A percentile compares a stretch with the other conserved stretches of the same genome.
phyloP scores from a whole-genome alignment of 2,888 invertebrate genomes.

The Archaeoteleia sp. region DNA sequence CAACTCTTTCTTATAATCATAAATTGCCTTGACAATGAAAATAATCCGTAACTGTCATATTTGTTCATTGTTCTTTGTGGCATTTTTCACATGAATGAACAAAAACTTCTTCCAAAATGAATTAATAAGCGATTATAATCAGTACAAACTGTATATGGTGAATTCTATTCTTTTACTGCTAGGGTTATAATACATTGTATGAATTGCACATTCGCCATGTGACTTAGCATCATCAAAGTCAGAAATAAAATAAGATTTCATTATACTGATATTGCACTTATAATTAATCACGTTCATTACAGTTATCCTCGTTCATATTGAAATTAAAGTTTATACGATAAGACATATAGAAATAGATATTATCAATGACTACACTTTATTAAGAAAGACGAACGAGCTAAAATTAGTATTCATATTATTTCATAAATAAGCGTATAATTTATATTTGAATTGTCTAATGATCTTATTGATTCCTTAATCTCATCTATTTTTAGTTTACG shows the following conservation, averaged over 20 bases:
- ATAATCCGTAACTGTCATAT: conserved; percentile 35
- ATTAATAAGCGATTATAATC: conserved; percentile 49
- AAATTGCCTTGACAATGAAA: conserved; percentile 40
- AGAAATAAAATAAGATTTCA: conserved; percentile 19
- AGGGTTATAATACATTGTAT: conserved; percentile 43
- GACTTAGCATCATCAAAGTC: conserved; percentile 36
- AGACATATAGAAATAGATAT: too few species aligned
- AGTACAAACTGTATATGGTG: conserved; percentile 43
- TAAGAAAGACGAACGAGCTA: too few species aligned
- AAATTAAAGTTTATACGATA: too few species aligned
- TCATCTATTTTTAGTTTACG: too few species aligned
- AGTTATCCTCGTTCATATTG: too few species aligned
- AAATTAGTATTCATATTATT: too few species aligned
- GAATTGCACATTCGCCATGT: conserved; percentile 47
- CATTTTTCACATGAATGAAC: conserved; percentile 31
- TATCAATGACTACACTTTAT: too few species aligned
- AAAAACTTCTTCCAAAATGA: conserved; percentile 40
- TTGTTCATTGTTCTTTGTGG: conserved; percentile 41
- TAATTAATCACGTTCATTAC: conserved; percentile 39
- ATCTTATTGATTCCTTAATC: too few species aligned
- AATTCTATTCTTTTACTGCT: conserved; percentile 35
- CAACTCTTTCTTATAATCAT: conserved; percentile 32
- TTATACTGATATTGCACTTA: conserved; percentile 40
- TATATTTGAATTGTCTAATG: too few species aligned
- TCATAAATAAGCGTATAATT: too few species aligned